Evolutionary conservation across 2,888 invertebrate species (phyloP).

Genomic region (Leptopilina drosophilae): DNA sequence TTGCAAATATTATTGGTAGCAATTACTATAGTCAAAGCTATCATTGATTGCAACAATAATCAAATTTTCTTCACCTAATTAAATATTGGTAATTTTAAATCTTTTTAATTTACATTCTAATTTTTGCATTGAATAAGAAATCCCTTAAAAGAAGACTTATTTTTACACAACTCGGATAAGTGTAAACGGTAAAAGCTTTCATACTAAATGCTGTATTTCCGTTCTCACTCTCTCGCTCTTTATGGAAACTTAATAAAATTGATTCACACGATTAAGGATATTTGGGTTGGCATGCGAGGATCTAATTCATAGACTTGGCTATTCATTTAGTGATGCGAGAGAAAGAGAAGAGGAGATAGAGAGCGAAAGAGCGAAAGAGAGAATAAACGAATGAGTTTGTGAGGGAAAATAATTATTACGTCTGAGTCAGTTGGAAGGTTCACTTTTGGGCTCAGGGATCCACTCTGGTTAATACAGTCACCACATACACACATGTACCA

Average conservation of each 20-base stretch:
- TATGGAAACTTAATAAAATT: not conserved
- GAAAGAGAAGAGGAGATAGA: constrained; percentile 23
- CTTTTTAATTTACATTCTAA: too few relatives aligned
- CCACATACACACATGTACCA: constrained; percentile 48
- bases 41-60: too few relatives aligned
- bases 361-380: not conserved
- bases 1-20: too few relatives aligned
- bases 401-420: constrained; percentile 44
- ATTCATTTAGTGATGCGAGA: not conserved
- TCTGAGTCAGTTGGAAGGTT: constrained; percentile 36
- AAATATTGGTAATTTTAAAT: too few relatives aligned
- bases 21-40: too few relatives aligned
- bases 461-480: constrained; percentile 58
- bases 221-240: too few relatives aligned
- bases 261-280: constrained; percentile 11
- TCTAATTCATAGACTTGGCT: constrained; percentile 8
- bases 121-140: too few relatives aligned
- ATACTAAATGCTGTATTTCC: too few relatives aligned
- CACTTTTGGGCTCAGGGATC: constrained; percentile 49
- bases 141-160: too few relatives aligned
- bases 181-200: too few relatives aligned
- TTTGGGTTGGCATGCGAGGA: constrained; percentile 12
- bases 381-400: constrained; percentile 25
- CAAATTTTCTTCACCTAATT: too few relatives aligned
- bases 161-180: too few relatives aligned